Evolutionary conservation across 2,113 vertebrate genomes (phyloP).

Genomic region (Lophotis ruficrista): DNA sequence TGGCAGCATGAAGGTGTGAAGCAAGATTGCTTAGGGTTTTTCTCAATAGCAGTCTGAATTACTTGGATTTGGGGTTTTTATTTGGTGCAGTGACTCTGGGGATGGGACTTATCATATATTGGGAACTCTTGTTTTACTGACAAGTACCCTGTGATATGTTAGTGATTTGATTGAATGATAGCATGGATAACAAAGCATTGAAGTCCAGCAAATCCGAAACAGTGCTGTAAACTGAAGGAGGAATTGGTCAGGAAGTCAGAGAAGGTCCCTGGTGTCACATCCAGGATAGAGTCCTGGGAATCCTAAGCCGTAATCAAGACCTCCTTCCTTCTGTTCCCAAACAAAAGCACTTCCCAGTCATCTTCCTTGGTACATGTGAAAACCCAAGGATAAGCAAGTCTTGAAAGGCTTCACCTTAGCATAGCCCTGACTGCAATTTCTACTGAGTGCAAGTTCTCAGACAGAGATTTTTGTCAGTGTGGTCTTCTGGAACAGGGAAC

Average conservation of each 20-base stretch:
- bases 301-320: background rate
- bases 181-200: background rate
- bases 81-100: background rate
- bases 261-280: background rate
- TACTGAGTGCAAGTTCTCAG: background rate
- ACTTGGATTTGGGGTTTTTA: background rate
- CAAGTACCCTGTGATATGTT: background rate
- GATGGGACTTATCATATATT: background rate
- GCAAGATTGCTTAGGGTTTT: background rate
- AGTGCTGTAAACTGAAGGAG: background rate
- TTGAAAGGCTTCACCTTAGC: background rate
- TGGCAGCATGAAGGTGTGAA: background rate
- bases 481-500: background rate
- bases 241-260: background rate
- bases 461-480: background rate
- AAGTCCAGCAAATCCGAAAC: background rate
- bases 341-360: background rate
- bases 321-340: background rate
- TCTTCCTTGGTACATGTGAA: background rate
- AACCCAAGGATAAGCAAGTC: background rate
- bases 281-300: background rate
- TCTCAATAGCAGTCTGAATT: background rate
- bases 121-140: background rate
- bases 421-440: background rate
- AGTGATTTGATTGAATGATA: background rate